Percentiles rank a stretch among this genome's conserved stretches.
Conservation (phyloP, 2,797 vertebrate genomes). For the Microchirus variegatus region DNA sequence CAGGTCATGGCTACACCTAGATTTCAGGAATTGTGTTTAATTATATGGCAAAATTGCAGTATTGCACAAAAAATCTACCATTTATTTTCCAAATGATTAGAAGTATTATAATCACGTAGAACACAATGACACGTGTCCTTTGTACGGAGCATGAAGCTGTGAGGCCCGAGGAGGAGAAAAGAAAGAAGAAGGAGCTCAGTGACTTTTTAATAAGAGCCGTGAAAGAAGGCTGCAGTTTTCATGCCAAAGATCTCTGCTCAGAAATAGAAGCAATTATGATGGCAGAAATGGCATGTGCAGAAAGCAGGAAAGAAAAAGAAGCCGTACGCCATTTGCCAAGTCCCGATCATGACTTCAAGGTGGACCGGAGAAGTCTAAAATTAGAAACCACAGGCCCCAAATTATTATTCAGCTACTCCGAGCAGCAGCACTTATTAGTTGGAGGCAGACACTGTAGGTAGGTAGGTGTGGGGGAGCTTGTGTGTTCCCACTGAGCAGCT, state of each 20-base stretch:
- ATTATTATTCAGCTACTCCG: slow-evolving; percentile 13
- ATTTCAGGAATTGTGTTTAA: too few species aligned
- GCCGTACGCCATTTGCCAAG: slow-evolving; percentile 19
- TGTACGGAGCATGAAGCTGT: background rate
- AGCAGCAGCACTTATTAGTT: slow-evolving; percentile 15
- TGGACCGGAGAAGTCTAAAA: slow-evolving; percentile 29
- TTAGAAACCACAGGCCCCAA: slow-evolving; percentile 20
- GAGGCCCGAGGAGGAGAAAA: background rate
- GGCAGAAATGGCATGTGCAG: slow-evolving; percentile 23
- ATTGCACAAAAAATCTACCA: too few species aligned
- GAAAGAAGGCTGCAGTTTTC: slow-evolving; percentile 17
- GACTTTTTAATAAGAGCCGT: slow-evolving; percentile 12
- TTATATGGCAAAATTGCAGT: too few species aligned
- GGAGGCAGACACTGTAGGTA: background rate
- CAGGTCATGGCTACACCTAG: too few species aligned
- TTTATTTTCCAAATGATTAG: too few species aligned
- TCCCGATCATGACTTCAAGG: slow-evolving; percentile 37
- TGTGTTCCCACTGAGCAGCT: background rate
- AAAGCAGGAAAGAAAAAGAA: slow-evolving; percentile 26
- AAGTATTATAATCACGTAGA: too few species aligned
- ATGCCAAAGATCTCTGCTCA: slow-evolving; percentile 22
- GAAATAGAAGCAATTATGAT: slow-evolving; percentile 42
- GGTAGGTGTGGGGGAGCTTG: too few species aligned
- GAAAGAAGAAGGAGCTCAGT: background rate
- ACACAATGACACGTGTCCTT: too few species aligned